Conservation (phyloP, 2,888 invertebrate genomes). For the Orchesella flavescens region DNA sequence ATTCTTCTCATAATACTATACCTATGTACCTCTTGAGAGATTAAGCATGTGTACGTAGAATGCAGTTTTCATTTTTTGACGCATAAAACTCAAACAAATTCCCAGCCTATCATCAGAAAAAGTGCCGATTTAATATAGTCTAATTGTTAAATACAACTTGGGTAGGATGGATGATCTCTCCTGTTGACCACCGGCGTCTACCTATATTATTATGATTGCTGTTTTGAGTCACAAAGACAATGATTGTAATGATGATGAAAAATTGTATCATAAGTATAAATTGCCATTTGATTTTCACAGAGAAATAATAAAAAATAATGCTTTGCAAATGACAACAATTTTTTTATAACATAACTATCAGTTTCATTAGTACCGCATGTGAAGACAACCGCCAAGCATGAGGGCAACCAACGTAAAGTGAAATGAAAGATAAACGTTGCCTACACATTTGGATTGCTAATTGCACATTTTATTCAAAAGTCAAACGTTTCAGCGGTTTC, state of each 20-base stretch:
- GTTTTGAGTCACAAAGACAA: background rate
- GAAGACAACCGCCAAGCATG: too few species aligned
- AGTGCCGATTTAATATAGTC: too few species aligned
- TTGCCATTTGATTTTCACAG: background rate
- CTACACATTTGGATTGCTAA: too few species aligned
- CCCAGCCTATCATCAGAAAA: background rate
- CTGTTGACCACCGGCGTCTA: background rate
- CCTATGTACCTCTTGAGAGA: too few species aligned
- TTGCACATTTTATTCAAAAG: too few species aligned
- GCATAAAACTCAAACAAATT: background rate
- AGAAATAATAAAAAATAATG: background rate
- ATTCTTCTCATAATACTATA: slow-evolving; percentile 19
- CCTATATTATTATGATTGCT: background rate
- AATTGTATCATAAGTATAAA: background rate
- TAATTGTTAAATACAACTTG: background rate
- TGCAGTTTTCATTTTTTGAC: too few species aligned
- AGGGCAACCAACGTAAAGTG: too few species aligned
- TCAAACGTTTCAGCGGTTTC: too few species aligned
- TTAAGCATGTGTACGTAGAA: too few species aligned
- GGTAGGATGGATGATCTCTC: background rate
- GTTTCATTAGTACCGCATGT: background rate
- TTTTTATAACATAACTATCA: background rate
- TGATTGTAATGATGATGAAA: background rate
- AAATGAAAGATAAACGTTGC: too few species aligned
- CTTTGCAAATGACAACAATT: background rate